Evolutionary conservation across 1,140 invertebrate species (phyloP), one percentile per base, ranked within the genome.

Genomic region (Orchestia grillus): DNA sequence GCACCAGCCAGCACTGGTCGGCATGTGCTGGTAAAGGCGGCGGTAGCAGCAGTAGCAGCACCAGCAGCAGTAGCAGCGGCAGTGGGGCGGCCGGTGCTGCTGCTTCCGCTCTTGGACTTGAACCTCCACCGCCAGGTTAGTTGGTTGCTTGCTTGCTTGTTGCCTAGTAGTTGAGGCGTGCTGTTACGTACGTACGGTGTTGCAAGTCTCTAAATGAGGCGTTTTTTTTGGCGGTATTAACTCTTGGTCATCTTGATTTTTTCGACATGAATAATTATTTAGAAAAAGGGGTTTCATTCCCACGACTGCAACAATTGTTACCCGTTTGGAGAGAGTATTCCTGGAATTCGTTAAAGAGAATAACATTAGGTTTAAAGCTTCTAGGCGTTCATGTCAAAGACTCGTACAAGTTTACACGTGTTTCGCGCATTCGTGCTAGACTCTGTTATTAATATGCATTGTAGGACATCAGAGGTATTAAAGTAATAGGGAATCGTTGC

Each of bases 11-110:
- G 92, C 92, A 94, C 92, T 94, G 92, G 92, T 94, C 92, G 44
- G 92, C 92, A 94, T 94, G 92, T 94, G 92, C 92, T 94, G 92
- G 92, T 94, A 94, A 94, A 94, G 92, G 92, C 92, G 92, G 92
- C 92, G 92, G 92, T n/a, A 45, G 92, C 44, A 94, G 92, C 36
- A 94, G 92, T 45, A 94, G 92, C 44, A 94, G 92, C 92, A 94
- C 92, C 92, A 94, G 92, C 44, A 94, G 47, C 92, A 94, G 92
- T 47, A 94, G 92, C 92, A 94, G 92, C 44, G 92, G 92, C 92
- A 94, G 92, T 94, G 92, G 92, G 92, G 92, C 92, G 44, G 92
- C 92, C 92, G 92, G 92, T 94, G 92, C 92, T 94, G 92, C 92
- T 94, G 92, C 92, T 45, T 94, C 92, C 44, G 92, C 92, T 94